Evolutionary conservation across 2,113 vertebrate species (phyloP), one percentile per base, ranked within the genome.

Genomic region (Pseudorasbora parva): DNA sequence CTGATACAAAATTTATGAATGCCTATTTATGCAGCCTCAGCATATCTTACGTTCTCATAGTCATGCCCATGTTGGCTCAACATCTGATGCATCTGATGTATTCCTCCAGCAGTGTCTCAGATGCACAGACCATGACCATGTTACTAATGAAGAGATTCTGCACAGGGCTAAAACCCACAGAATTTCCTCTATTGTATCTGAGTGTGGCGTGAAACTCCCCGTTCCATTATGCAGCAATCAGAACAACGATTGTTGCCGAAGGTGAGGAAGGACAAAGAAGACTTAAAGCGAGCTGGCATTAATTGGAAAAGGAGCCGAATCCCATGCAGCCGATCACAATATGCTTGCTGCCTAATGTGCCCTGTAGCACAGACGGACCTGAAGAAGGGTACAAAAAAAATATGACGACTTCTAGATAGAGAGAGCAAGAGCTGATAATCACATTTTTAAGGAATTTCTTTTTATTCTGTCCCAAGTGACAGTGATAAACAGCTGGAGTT

Each of bases 401-500:
- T 33, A 4, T 33, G 33, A 33, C 33, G 4, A 1, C 37, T 7
- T 37, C 6, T 37, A 1, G 7, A 37, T 37, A 37, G 37, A 37
- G 37, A 37, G 37, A 37, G 49, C 49, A 17, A 51, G 25, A 78
- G 37, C 37, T 25, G n/a, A 19, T 78, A 47, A 78, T 60, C 75
- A 78, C 60, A n/a, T 2, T 41, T 62, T 62, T 45, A 9, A 62
- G 59, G 78, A 47, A 60, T 74, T 51, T 72, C 49, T 12, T 47
- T 47, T 79, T 47, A 72, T 54, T 69, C 75, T 43, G 11, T 43
- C 75, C 12, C 30, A 78, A 8, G 3, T 62, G 56, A 78, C 68
- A 47, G n/a, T 59, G 43, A 66, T 23, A 51, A 66, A 33, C 56
- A 59, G 76, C 37, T n/a, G n/a, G 33, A 68, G 69, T 73, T 76